Evolutionary conservation across 2,797 vertebrate genomes (phyloP).

Genomic region (Sebastes minor): DNA sequence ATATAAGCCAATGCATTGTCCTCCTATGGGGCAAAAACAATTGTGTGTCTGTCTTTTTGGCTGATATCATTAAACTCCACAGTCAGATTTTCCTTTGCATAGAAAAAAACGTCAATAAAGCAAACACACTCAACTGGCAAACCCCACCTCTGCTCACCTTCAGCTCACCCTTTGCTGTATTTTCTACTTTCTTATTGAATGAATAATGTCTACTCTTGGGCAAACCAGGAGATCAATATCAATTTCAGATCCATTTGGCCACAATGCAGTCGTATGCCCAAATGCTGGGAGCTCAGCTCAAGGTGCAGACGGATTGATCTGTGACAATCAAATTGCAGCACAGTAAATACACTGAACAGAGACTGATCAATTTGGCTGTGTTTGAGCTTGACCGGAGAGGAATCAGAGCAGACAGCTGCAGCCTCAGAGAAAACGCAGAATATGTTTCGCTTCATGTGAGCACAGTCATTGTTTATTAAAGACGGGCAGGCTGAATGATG

Average conservation of each 20-base stretch:
- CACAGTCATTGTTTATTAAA: conserved; percentile 21
- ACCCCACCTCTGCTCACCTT: conserved; percentile 2
- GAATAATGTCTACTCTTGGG: conserved; percentile 49
- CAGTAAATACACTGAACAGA: conserved; percentile 23
- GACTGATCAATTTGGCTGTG: conserved; percentile 19
- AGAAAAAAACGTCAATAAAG: not conserved
- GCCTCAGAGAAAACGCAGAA: not conserved
- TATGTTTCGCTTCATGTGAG: conserved; percentile 1
- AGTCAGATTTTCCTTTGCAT: not conserved
- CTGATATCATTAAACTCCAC: not conserved
- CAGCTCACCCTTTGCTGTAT: conserved; percentile 23
- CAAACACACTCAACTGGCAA: not conserved
- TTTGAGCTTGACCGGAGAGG: conserved; percentile 36
- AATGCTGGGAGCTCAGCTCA: conserved; percentile 24
- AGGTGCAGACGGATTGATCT: conserved; percentile 59
- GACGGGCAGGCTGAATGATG: conserved; percentile 13
- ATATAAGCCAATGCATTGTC: not conserved
- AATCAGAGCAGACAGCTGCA: conserved; percentile 7
- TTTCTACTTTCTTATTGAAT: conserved; percentile 50
- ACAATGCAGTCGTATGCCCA: conserved; percentile 39
- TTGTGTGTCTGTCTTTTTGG: not conserved
- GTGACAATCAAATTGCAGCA: conserved; percentile 55
- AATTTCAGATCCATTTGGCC: conserved; percentile 63
- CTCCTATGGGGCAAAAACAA: not conserved
- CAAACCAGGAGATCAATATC: conserved; percentile 66